phyloP scores from a whole-genome alignment of 2,797 vertebrate species.

The Agapornis canus region DNA sequence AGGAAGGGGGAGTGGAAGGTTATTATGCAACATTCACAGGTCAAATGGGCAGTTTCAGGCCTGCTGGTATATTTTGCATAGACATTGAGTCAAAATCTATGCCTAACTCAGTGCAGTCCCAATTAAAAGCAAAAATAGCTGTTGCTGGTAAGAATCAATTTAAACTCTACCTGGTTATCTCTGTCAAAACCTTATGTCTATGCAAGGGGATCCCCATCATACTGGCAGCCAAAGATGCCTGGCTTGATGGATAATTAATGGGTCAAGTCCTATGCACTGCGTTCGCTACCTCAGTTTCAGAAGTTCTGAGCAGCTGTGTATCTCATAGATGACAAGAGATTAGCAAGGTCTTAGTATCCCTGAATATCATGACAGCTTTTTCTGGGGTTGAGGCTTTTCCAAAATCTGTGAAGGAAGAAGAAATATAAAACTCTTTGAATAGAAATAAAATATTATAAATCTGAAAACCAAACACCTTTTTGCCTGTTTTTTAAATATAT shows the following conservation, averaged over 20 bases:
- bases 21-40: constrained; percentile 22
- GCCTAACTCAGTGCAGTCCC: not conserved
- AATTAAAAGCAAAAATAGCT: not conserved
- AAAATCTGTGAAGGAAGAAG: not conserved
- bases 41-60: constrained; percentile 42
- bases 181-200: not conserved
- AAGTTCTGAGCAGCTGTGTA: not conserved
- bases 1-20: not conserved
- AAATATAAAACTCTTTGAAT: not conserved
- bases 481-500: not conserved
- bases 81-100: not conserved
- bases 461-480: not conserved
- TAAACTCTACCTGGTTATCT: not conserved
- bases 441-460: not conserved
- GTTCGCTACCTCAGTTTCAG: not conserved
- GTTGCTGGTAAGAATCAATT: not conserved
- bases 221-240: not conserved
- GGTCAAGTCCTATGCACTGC: not conserved
- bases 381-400: not conserved
- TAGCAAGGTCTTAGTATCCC: not conserved
- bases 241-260: not conserved
- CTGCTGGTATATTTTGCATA: constrained; percentile 1
- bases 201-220: not conserved
- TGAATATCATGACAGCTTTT: not conserved
- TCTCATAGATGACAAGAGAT: not conserved